Evolutionary conservation across 2,113 vertebrate species (phyloP), one percentile per base, ranked within the genome.

Genomic region (Platysternon megacephalum): DNA sequence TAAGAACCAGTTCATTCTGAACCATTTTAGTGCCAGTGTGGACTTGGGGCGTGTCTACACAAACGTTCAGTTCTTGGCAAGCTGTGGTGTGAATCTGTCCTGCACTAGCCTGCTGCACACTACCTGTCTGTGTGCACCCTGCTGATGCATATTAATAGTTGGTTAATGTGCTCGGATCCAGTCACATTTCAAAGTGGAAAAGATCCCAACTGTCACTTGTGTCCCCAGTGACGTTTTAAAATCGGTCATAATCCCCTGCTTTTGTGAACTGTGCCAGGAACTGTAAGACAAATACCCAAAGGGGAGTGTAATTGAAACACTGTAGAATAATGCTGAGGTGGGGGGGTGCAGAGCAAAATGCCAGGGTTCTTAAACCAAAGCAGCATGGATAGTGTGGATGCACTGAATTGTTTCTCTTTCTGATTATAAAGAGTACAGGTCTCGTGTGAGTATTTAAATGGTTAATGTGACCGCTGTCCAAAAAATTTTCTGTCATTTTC

Each of bases 1-100:
- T 91, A 82, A 79, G 81, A 87, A 51, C 11, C 84, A 65, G 79
- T 24, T 86, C 32, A 44, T 1, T 87, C 53, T 79, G 90, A 82
- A 87, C n/a, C 72, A 26, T 42, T 74, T 39, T 42, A 42, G 21
- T 74, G 11, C 39, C 39, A 74, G 19, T 74, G 39, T 74, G 72
- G 68, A 74, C 32, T n/a, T 42, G 39, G 39, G 68, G 21, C 72
- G 19, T n/a, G 32, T 68, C 16, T n/a, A 4, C 32, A 68, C 16
- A 35, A n/a, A 68, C 3, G 2, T 68, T 68, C n/a, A 68, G 16
- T 68, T 19, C 61, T 68, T 68, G 61, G 35, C 61, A 68, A 68
- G 61, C 35, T 68, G 35, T n/a, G 35, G 35, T 68, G 61, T 35
- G 61, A 68, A 4, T n/a, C 4, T 68, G 17, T 68, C 61, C 29